Percentiles rank a stretch among this genome's conserved stretches.
These are phyloP conservation scores for Blastobasis adustella DNA, from an alignment of 2,888 invertebrate species.

Conservation along the genomic window DNA sequence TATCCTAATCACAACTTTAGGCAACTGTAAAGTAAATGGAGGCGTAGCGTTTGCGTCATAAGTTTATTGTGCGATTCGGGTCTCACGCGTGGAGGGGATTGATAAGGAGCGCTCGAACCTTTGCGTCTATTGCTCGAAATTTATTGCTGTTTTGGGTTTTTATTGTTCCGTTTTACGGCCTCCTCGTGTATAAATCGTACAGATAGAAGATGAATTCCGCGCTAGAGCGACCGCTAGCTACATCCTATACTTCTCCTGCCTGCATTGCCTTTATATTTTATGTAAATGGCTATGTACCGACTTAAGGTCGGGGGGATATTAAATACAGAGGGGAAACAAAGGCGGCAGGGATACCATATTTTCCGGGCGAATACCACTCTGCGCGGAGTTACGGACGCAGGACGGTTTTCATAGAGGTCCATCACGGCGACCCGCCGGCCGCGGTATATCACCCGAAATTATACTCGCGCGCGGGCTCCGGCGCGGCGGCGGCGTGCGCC, in stretches of 20 bases:
- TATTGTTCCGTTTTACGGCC: constrained; percentile 76
- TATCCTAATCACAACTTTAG: too few species aligned
- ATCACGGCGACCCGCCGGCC: constrained; percentile 52
- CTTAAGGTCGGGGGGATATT: not conserved
- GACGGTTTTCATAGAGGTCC: constrained; percentile 60
- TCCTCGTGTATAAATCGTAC: constrained; percentile 70
- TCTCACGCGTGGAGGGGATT: constrained; percentile 68
- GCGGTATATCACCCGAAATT: constrained; percentile 71
- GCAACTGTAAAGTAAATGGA: not conserved
- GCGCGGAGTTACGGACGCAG: constrained; percentile 28
- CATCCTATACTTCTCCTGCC: constrained; percentile 41
- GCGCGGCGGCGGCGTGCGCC: constrained; percentile 47
- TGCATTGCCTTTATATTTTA: constrained; percentile 39
- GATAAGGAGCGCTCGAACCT: constrained; percentile 73
- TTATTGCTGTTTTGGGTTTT: constrained; percentile 77
- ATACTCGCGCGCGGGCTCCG: constrained; percentile 40
- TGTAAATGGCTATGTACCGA: constrained; percentile 13
- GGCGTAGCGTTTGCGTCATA: constrained; percentile 47
- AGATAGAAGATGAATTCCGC: constrained; percentile 72
- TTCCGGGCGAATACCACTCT: constrained; percentile 33
- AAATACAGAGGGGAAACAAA: not conserved
- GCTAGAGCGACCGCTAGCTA: constrained; percentile 61
- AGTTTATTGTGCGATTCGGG: constrained; percentile 65
- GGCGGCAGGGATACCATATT: constrained; percentile 17
- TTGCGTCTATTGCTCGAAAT: constrained; percentile 74